Base-by-base conservation (phyloP, 64 coral and sea anemone genomes). In the Pocillopora verrucosa region DNA sequence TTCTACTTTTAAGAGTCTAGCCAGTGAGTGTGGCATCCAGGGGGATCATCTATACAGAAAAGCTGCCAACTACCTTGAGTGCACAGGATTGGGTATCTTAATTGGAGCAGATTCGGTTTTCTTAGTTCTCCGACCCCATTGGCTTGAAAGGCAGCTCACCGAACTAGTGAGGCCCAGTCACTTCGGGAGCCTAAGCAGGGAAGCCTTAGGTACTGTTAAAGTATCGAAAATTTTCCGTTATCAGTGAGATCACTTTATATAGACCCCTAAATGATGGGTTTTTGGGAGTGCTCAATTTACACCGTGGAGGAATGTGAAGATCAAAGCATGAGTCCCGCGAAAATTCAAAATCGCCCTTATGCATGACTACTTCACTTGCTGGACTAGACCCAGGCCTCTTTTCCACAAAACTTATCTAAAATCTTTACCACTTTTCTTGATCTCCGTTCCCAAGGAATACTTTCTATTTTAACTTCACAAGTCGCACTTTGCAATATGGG, bases 11-110 rank as follows among this genome's bases (percentile, higher is more conserved):
- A 75, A 76, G 62, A 68, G 82, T 35, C 60, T 91, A 22, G 81
- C 82, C 20, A 62, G 41, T 65, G 90, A 91, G 84, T 91, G 90
- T n/a, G 90, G 90, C 17, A 86, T 91, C 17, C 45, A 91, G 59
- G 56, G 35, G 3, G 81, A 91, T 26, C 2, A 10, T 22, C 62
- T 65, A 13, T 56, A 51, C 90, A 59, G 30, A 26, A 72, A 65
- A 68, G 79, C 90, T 51, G 59, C 74, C 13, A 34, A 77, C 14
- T 57, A 86, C 16, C 80, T 91, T 76, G 81, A 86, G 41, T 25
- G 57, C 11, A 75, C 45, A 36, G 90, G 90, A 22, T 10, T 91
- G 22, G 80, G 56, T 16, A 61, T 91, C 16, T 58, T 58, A 22
- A 17, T 91, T 22, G 70, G 81, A 86, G 74, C 4, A 30, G 82